Base-by-base conservation (phyloP, 2,797 vertebrate species). In the Chromobotia macracanthus region DNA sequence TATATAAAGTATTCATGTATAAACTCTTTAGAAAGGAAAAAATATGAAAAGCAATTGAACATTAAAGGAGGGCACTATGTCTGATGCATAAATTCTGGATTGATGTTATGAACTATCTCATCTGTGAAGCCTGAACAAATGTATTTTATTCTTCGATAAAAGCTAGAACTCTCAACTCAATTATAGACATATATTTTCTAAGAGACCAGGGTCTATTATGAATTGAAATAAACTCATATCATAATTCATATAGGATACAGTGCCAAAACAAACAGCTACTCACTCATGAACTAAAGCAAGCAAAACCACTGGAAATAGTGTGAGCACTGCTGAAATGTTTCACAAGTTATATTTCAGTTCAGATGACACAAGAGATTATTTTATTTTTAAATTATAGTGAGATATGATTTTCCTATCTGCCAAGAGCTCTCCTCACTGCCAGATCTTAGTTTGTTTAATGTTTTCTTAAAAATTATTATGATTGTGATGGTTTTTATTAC, bases 181-280 rank as follows among this genome's bases (percentile, higher is more conserved):
- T 60, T 48, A 28, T 31, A 73, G 48, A 53, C 51, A 16, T 46
- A 76, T 71, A 70, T 82, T 72, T 82, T 46, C 58, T 65, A 75
- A 25, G 69, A 77, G 56, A 63, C 44, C 31, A 19, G 25, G 41
- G 7, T 66, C 50, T 46, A 21, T 19, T 13, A 31, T 38, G 31
- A 3, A n/a, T 64, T 28, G n/a, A 2, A 64, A 38, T 38, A 64
- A 63, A 28, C n/a, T n/a, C 28, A 28, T 28, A 4, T 28, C 28
- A 28, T 28, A 28, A 28, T 28, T 28, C 16, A 16, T 5, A 31
- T 31, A 63, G 7, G 15, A 1, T 28, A 3, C 28, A 35, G n/a
- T n/a, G n/a, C n/a, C 3, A 51, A 19, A 50, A 12, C 12, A 19
- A 53, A 75, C n/a, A 23, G 5, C 4, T 53, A 16, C 15, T 35